Evolutionary conservation across 2,888 invertebrate species (phyloP).

Genomic region (Agriopis leucophaearia): DNA sequence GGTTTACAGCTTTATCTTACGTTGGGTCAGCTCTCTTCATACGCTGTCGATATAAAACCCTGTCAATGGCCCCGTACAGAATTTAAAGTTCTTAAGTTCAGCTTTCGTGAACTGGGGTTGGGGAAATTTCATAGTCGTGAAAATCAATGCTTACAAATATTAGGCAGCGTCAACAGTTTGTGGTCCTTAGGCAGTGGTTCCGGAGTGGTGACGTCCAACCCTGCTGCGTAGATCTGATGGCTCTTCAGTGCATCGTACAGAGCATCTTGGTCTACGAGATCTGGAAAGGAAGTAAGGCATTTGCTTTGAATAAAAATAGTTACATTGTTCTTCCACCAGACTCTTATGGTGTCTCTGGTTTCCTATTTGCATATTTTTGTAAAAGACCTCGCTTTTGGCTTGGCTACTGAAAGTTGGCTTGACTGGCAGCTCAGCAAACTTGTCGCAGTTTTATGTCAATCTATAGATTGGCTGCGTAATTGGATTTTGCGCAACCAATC

Average conservation of each 20-base stretch:
- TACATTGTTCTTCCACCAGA: not conserved
- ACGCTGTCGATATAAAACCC: no score
- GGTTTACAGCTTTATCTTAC: no score
- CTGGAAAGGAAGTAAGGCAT: conserved; percentile 60
- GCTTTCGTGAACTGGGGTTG: no score
- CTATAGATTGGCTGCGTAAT: no score
- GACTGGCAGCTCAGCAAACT: no score
- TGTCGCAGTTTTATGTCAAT: no score
- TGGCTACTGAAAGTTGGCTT: no score
- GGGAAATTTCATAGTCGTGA: not conserved
- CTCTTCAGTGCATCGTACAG: conserved; percentile 91
- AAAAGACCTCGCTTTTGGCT: no score
- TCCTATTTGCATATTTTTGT: not conserved
- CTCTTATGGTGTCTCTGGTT: not conserved
- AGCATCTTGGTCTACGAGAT: conserved; percentile 93
- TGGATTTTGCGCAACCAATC: no score
- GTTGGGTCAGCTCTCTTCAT: no score
- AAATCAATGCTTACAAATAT: conserved; percentile 68
- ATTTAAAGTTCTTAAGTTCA: no score
- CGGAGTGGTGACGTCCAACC: conserved; percentile 96
- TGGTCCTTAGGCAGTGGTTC: conserved; percentile 95
- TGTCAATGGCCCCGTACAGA: no score
- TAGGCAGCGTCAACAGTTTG: conserved; percentile 90
- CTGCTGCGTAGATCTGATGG: conserved; percentile 93
- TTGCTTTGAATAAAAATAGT: not conserved